Conservation (phyloP, 2,113 vertebrate genomes). For the Todiramphus saurophagus region DNA sequence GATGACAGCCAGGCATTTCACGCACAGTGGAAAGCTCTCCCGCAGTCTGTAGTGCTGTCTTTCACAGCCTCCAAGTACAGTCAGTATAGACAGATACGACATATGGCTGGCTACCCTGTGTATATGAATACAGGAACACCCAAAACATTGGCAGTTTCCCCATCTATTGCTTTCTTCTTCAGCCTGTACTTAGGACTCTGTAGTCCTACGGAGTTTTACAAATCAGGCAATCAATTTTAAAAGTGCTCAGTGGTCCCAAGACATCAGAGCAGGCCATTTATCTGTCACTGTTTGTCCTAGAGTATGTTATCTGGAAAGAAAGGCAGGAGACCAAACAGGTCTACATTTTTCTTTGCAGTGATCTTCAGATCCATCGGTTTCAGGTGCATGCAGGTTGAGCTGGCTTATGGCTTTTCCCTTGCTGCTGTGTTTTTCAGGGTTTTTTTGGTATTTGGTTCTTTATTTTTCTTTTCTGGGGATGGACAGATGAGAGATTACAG, state of each 20-base stretch:
- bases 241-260: background rate
- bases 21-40: background rate
- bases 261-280: background rate
- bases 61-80: background rate
- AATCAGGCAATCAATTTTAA: background rate
- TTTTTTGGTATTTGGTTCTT: no score
- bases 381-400: background rate
- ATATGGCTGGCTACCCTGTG: background rate
- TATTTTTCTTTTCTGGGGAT: background rate
- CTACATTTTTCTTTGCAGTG: background rate
- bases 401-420: background rate
- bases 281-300: background rate
- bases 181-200: background rate
- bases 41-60: background rate
- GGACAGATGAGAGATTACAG: background rate
- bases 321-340: background rate
- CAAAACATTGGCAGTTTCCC: background rate
- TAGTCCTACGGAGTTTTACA: background rate
- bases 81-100: background rate
- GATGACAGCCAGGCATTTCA: background rate
- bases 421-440: background rate
- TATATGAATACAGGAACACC: background rate
- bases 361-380: background rate
- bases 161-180: background rate
- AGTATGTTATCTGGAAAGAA: background rate